Percentiles rank a stretch among this genome's conserved stretches.
phyloP scores from a whole-genome alignment of 2,888 invertebrate genomes.

The Oscheius onirici region DNA sequence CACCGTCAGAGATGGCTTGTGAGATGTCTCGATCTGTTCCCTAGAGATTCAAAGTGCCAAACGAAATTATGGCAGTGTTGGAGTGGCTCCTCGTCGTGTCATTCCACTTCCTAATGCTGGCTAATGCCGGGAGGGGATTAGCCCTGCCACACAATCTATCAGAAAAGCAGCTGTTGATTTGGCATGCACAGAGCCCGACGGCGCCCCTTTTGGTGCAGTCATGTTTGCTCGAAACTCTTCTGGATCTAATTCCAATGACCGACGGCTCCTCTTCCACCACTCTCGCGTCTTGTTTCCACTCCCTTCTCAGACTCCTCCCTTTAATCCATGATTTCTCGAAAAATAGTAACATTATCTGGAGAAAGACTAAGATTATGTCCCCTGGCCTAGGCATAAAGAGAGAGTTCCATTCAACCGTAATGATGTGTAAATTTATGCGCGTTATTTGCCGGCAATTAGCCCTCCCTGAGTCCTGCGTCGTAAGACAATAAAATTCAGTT shows the following conservation, averaged over 20 bases:
- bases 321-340: not conserved
- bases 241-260: conserved; percentile 10
- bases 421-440: conserved; percentile 32
- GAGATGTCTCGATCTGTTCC: conserved; percentile 5
- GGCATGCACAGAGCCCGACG: not conserved
- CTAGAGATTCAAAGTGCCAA: not conserved
- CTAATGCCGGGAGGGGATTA: conserved; percentile 24
- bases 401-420: conserved; percentile 15
- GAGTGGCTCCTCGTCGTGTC: conserved; percentile 17
- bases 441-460: conserved; percentile 27
- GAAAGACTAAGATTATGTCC: too few species aligned
- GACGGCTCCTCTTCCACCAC: not conserved
- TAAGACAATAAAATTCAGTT: conserved; percentile 24
- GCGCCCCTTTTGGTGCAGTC: conserved; percentile 5
- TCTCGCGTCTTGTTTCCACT: not conserved
- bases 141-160: conserved; percentile 21
- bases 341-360: not conserved
- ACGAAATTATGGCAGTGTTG: conserved; percentile 26
- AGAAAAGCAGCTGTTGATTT: conserved; percentile 31
- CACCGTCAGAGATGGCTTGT: too few species aligned
- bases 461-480: not conserved
- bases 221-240: conserved; percentile 1
- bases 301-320: not conserved
- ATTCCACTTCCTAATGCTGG: conserved; percentile 28
- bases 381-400: too few species aligned